Conservation (phyloP, 92 coral and sea anemone genomes). For the Epizoanthus ramosus region DNA sequence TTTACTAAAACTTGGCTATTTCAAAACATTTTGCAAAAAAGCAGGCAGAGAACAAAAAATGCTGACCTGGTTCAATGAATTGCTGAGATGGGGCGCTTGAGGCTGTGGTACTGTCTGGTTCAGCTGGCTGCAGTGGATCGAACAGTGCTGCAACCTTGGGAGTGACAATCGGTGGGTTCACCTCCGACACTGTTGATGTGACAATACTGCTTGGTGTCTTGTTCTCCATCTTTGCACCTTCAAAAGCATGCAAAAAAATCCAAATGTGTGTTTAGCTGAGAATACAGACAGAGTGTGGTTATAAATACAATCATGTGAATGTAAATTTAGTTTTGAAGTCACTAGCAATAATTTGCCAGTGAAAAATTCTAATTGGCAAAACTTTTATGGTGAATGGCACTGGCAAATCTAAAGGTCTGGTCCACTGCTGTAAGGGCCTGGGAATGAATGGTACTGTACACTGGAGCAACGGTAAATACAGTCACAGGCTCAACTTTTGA, state of each 20-base stretch:
- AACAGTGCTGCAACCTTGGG: constrained; percentile 30
- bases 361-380: too few species aligned
- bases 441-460: too few species aligned
- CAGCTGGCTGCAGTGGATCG: constrained; percentile 29
- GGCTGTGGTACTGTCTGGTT: constrained; percentile 13
- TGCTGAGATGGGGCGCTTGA: background rate
- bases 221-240: constrained; percentile 13
- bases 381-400: too few species aligned
- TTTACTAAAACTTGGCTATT: too few species aligned
- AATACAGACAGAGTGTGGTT: too few species aligned
- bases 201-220: background rate
- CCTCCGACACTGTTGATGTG: background rate
- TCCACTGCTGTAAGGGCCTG: too few species aligned
- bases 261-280: background rate
- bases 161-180: background rate
- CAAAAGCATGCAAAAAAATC: background rate
- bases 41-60: background rate
- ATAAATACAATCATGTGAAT: too few species aligned
- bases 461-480: too few species aligned
- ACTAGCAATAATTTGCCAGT: too few species aligned
- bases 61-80: constrained; percentile 22
- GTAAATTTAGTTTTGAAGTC: too few species aligned
- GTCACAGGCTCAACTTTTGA: too few species aligned
- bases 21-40: background rate
- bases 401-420: too few species aligned